Evolutionary conservation across 2,113 vertebrate species (phyloP).

Genomic region (Leptobrachium leishanense): DNA sequence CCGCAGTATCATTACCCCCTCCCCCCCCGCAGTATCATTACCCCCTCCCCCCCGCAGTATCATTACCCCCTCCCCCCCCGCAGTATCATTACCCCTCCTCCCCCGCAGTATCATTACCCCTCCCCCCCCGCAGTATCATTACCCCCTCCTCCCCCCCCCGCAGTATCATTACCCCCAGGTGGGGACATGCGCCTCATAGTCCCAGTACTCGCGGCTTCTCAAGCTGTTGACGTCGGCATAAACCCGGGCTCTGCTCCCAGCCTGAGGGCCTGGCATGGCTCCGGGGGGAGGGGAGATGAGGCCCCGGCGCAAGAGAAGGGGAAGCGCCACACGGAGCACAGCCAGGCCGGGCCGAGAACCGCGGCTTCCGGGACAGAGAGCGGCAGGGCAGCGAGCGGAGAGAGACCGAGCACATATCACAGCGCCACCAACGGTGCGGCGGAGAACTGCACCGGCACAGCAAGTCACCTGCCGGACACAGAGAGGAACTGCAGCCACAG

Average conservation of each 20-base stretch:
- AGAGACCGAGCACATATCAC: neutral
- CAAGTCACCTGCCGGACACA: no score
- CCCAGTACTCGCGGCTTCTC: slow-evolving; percentile 96
- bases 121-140: neutral
- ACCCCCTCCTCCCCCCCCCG: neutral
- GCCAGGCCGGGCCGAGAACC: slow-evolving; percentile 18
- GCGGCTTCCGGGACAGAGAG: slow-evolving; percentile 22
- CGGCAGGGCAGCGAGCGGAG: neutral
- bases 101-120: neutral
- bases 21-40: neutral
- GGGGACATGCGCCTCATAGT: slow-evolving; percentile 92
- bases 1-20: neutral
- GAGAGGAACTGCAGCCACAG: no score
- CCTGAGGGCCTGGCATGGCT: slow-evolving; percentile 92
- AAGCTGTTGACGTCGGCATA: slow-evolving; percentile 95
- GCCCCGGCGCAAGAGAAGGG: slow-evolving; percentile 39
- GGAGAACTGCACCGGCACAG: neutral
- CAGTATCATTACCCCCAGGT: slow-evolving; percentile 85
- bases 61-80: no score
- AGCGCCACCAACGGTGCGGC: neutral
- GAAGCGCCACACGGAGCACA: slow-evolving; percentile 35
- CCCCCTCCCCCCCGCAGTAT: neutral
- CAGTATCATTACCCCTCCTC: neutral
- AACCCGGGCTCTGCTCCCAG: slow-evolving; percentile 92
- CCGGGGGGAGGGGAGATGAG: slow-evolving; percentile 59